Percentiles rank a stretch among this genome's conserved stretches.
Evolutionary conservation across 2,797 vertebrate genomes (phyloP).

Genomic region (Menidia menidia): DNA sequence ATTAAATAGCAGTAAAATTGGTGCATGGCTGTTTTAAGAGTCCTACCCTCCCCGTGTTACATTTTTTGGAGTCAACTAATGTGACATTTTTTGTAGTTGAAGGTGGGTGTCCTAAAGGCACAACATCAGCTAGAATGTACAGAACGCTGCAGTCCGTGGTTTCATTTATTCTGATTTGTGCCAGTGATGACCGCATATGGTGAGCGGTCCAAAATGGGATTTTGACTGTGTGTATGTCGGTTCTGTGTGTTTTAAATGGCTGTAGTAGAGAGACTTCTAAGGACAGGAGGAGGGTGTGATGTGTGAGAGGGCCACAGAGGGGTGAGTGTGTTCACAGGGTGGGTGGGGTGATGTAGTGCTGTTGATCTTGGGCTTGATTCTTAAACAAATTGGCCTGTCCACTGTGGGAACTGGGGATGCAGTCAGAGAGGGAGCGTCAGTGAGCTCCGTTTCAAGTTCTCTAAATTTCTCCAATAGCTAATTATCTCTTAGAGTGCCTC

Average conservation of each 20-base stretch:
- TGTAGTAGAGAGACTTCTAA: slow-evolving; percentile 27
- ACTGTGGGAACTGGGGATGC: slow-evolving; percentile 65
- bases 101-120: slow-evolving; percentile 36
- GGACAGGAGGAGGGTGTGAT: slow-evolving; percentile 32
- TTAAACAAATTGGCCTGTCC: slow-evolving; percentile 71
- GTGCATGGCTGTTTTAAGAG: slow-evolving; percentile 30
- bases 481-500: slow-evolving; percentile 74
- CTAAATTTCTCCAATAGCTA: slow-evolving; percentile 74
- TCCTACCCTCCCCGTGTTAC: slow-evolving; percentile 23
- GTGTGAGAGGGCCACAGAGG: slow-evolving; percentile 43
- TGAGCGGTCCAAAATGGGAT: slow-evolving; percentile 44
- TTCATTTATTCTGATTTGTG: slow-evolving; percentile 51
- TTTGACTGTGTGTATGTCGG: slow-evolving; percentile 33
- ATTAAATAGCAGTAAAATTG: slow-evolving; percentile 47
- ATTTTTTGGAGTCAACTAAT: slow-evolving; percentile 22
- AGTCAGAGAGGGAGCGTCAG: slow-evolving; percentile 62
- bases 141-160: slow-evolving; percentile 41
- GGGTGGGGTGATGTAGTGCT: slow-evolving; percentile 59
- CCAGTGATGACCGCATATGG: slow-evolving; percentile 45
- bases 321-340: slow-evolving; percentile 60
- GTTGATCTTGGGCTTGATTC: slow-evolving; percentile 73
- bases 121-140: slow-evolving; percentile 41
- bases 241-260: slow-evolving; percentile 27
- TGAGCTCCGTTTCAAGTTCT: slow-evolving; percentile 68
- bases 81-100: slow-evolving; percentile 44